Evolutionary conservation across 1,140 invertebrate species (phyloP).

Genomic region (Papilio polyxenes): DNA sequence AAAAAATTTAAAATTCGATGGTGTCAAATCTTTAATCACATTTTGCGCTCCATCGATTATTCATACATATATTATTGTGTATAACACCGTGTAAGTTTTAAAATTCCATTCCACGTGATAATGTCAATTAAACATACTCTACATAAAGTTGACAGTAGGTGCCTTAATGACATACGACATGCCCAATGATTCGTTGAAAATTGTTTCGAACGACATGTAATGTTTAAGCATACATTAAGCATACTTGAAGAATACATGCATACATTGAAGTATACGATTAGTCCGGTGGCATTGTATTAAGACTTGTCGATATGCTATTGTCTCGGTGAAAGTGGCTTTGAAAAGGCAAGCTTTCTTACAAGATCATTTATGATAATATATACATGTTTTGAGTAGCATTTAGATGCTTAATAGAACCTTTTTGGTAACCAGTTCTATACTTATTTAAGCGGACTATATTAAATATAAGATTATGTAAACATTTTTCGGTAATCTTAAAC

Average conservation of each 20-base stretch:
- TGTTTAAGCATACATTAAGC: background rate
- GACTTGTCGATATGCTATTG: conserved; percentile 30
- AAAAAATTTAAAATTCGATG: background rate
- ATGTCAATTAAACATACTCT: conserved; percentile 13
- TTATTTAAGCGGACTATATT: background rate
- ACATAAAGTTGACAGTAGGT: background rate
- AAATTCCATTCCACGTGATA: conserved; percentile 11
- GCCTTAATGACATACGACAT: background rate
- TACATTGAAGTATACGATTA: too few relatives aligned
- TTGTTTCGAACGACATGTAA: background rate
- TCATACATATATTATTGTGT: background rate
- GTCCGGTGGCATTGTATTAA: conserved; percentile 2
- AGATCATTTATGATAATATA: background rate
- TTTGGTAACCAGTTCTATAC: background rate
- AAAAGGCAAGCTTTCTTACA: background rate
- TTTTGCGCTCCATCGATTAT: background rate
- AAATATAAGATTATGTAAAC: background rate
- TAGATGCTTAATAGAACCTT: background rate
- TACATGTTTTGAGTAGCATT: conserved; percentile 3
- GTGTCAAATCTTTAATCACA: background rate
- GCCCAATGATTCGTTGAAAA: conserved; percentile 15
- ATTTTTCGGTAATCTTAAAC: background rate
- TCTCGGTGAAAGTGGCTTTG: conserved; percentile 23
- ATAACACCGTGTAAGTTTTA: conserved; percentile 21
- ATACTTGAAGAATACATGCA: background rate